These are phyloP conservation scores for Xiphophorus birchmanni DNA, from an alignment of 2,797 vertebrate species.

Conservation along the genomic window DNA sequence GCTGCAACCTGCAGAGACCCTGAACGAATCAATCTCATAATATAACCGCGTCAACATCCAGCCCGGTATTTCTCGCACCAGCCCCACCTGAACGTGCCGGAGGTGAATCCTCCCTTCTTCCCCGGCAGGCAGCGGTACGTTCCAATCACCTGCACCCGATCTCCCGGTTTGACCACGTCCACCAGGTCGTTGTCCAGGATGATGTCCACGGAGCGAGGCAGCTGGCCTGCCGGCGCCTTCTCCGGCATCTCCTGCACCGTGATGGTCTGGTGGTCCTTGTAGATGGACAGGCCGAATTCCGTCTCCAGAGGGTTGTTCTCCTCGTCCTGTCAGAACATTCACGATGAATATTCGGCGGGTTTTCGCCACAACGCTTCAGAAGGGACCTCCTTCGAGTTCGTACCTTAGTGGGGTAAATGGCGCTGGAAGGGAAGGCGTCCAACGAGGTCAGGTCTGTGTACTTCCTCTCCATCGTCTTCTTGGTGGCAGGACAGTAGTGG, in stretches of 20 bases:
- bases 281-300: conserved; percentile 92
- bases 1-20: too few relatives aligned
- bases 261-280: conserved; percentile 97
- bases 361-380: too few relatives aligned
- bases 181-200: conserved; percentile 96
- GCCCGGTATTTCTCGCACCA: not conserved
- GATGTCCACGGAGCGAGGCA: conserved; percentile 95
- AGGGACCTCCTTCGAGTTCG: not conserved
- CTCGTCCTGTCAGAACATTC: conserved; percentile 84
- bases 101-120: conserved; percentile 95
- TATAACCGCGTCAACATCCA: not conserved
- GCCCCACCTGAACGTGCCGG: conserved; percentile 91
- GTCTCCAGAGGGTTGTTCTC: conserved; percentile 98
- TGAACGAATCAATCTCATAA: not conserved
- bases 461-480: conserved; percentile 95
- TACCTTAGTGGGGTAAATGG: conserved; percentile 97
- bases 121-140: conserved; percentile 95
- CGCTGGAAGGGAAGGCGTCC: conserved; percentile 91
- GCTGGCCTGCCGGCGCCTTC: conserved; percentile 95
- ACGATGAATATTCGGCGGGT: not conserved
- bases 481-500: conserved; percentile 96
- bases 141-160: conserved; percentile 92
- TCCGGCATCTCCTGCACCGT: conserved; percentile 99
- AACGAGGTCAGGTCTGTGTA: conserved; percentile 95
- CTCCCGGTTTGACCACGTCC: conserved; percentile 92